Conservation (phyloP, 2,797 vertebrate genomes). For the Crypturellus tataupa region DNA sequence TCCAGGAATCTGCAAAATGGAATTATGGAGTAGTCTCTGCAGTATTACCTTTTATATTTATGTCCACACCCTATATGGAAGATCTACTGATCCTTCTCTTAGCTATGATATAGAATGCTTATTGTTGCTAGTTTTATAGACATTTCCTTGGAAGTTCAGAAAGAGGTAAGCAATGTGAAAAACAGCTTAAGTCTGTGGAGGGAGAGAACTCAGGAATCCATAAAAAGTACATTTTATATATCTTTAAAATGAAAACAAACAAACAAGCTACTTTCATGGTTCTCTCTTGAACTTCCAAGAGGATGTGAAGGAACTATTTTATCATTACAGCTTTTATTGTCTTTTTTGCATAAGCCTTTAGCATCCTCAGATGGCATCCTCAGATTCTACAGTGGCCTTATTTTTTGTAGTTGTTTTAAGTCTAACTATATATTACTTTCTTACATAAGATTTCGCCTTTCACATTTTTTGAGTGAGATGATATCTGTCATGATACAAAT, state of each 20-base stretch:
- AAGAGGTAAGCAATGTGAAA: not conserved
- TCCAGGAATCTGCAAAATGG: constrained; percentile 53
- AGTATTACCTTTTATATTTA: constrained; percentile 13
- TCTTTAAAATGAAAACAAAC: not conserved
- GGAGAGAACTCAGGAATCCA: not conserved
- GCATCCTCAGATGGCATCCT: not conserved
- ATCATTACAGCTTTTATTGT: not conserved
- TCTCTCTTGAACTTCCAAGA: not conserved
- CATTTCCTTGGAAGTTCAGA: not conserved
- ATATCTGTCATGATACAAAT: not conserved
- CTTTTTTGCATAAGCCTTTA: not conserved
- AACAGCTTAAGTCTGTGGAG: not conserved
- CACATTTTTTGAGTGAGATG: not conserved
- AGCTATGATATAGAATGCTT: not conserved
- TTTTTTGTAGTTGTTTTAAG: not conserved
- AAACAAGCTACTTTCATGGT: not conserved
- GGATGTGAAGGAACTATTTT: not conserved
- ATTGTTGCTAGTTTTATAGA: not conserved
- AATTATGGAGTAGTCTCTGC: constrained; percentile 25
- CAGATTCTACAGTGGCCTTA: not conserved
- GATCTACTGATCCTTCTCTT: constrained; percentile 48
- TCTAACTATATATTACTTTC: not conserved
- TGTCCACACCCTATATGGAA: constrained; percentile 20
- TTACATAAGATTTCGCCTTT: not conserved
- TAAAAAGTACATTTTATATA: not conserved